Evolutionary conservation across 1,140 invertebrate species (phyloP), one percentile per base, ranked within the genome.

Genomic region (Wiebesia pumilae): DNA sequence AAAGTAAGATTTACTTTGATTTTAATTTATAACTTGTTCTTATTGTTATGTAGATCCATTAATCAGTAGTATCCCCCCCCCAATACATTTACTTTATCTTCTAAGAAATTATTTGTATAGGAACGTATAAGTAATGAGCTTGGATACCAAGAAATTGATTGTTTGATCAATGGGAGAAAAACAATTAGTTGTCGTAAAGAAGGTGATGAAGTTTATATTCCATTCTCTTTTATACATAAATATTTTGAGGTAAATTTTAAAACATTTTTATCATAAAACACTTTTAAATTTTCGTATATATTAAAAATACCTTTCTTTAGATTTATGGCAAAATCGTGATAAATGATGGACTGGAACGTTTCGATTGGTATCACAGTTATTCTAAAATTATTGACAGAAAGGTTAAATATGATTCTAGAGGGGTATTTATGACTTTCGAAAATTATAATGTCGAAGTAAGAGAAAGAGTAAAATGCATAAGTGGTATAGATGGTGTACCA

Each of bases 401-500:
- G 90, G 96, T 96, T 33, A 97, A 96, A 89, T 99, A 99, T 92
- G 96, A 98, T 90, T 96, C 98, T 0, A 95, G 95, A 27, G 98
- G 98, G 24, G 96, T 97, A 0, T 99, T 98, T 92, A 97, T 98
- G 94, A 98, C 98, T 88, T 99, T 99, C 94, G 98, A 98, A 91
- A 98, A 98, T 92, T 99, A 99, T 92, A 99, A 99, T 93, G 98
- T 99, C 0, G 98, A 99, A 94, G 97, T 97, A 0, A 95, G 99
- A 65, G 98, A 99, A 89, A 94, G 98, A 77, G 98, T 99, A 0
- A 99, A 99, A 94, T 99, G 98, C 92, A 96, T 99, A 88, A 98
- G 97, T 93, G 98, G 97, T 0, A 96, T 95, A 24, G 97, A 98
- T 91, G 98, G 97, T 84, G 98, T 99, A 16, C 98, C 98, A 0